phyloP scores from a whole-genome alignment of 2,113 vertebrate species.

The Nycticebus coucang region DNA sequence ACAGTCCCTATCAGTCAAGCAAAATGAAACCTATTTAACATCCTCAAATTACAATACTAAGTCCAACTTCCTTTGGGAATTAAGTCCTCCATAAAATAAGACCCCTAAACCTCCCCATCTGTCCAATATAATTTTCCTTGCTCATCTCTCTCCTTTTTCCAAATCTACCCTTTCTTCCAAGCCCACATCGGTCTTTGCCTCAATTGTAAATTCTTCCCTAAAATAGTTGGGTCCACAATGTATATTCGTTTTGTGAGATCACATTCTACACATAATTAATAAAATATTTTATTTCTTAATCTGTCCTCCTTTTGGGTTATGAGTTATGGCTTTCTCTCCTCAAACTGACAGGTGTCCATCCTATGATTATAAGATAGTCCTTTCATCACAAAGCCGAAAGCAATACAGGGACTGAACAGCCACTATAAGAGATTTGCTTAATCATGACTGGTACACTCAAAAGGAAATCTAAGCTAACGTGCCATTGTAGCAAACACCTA shows the following conservation, averaged over 20 bases:
- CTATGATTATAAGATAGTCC: background rate
- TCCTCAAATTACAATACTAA: background rate
- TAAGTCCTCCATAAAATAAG: background rate
- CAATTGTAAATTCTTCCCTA: background rate
- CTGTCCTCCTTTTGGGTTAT: background rate
- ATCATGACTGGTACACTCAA: background rate
- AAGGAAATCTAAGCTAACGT: background rate
- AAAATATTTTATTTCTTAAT: background rate
- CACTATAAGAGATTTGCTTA: background rate
- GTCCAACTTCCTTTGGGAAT: slow-evolving; percentile 2
- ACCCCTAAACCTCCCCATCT: background rate
- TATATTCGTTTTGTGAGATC: background rate
- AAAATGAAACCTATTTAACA: background rate
- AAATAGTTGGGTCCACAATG: background rate
- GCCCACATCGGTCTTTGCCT: background rate
- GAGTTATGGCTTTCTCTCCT: background rate
- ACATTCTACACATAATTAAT: background rate
- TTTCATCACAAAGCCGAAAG: background rate
- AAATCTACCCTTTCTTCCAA: background rate
- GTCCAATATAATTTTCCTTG: background rate
- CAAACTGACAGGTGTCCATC: background rate
- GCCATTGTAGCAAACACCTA: background rate
- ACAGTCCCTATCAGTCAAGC: background rate
- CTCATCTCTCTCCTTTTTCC: background rate
- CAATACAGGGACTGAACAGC: background rate